Conservation (phyloP, 2,888 invertebrate species). For the Octodonta nipae region DNA sequence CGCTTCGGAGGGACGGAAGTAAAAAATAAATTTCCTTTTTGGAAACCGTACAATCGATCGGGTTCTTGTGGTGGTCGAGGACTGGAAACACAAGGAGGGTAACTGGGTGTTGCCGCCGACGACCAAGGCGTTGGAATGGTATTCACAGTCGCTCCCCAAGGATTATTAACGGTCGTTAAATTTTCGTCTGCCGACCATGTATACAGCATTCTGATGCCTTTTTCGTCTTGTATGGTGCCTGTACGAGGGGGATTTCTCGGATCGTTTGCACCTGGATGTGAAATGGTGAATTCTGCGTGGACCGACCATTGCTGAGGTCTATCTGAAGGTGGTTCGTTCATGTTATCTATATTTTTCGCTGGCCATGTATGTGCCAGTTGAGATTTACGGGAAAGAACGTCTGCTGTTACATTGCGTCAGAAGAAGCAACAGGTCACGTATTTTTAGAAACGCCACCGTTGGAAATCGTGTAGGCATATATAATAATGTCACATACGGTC, state of each 20-base stretch:
- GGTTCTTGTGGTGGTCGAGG: not conserved
- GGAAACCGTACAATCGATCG: constrained; percentile 32
- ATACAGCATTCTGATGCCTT: constrained; percentile 42
- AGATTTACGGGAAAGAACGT: too few species aligned
- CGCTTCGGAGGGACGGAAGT: constrained; percentile 37
- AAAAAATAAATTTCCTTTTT: constrained; percentile 41
- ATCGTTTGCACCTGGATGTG: constrained; percentile 36
- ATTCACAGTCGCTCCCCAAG: too few species aligned
- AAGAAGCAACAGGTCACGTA: constrained; percentile 9
- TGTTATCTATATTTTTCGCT: too few species aligned
- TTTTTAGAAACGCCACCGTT: constrained; percentile 11
- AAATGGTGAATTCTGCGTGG: constrained; percentile 53
- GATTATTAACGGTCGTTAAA: not conserved
- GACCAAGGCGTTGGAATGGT: too few species aligned
- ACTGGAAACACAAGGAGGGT: not conserved
- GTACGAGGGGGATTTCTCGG: constrained; percentile 32
- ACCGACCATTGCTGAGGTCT: constrained; percentile 53
- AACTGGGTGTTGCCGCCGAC: too few species aligned
- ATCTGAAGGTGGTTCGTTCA: constrained; percentile 14
- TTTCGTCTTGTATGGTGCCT: constrained; percentile 34
- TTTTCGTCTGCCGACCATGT: constrained; percentile 36
- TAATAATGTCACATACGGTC: too few species aligned
- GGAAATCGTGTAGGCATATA: not conserved
- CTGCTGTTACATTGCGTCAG: constrained; percentile 12
- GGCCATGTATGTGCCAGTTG: too few species aligned